Percentiles rank a stretch among this genome's conserved stretches.
These are phyloP conservation scores for Drosophila mayri DNA, from an alignment of 1,140 invertebrate species.

Conservation along the genomic window DNA sequence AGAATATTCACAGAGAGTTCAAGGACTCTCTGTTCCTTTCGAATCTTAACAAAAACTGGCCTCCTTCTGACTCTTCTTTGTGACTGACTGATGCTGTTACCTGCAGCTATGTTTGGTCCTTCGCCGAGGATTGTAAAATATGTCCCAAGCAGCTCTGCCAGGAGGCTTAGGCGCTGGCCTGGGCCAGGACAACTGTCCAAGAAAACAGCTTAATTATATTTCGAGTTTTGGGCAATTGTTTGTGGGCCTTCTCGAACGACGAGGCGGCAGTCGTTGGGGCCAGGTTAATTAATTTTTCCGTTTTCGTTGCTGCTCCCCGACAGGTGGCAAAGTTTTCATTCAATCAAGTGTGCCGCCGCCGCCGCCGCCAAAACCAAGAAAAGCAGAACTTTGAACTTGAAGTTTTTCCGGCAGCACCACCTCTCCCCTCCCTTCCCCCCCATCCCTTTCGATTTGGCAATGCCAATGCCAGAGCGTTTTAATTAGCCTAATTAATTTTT, in stretches of 20 bases:
- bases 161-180: too few species aligned
- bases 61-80: background rate
- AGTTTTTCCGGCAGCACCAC: constrained; percentile 24
- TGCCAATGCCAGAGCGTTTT: constrained; percentile 60
- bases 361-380: constrained; percentile 22
- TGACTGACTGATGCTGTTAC: background rate
- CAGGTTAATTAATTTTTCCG: constrained; percentile 75
- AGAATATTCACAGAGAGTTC: background rate
- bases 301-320: background rate
- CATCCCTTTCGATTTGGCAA: constrained; percentile 9
- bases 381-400: constrained; percentile 74
- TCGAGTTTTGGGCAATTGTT: constrained; percentile 71
- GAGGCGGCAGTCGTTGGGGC: constrained; percentile 35
- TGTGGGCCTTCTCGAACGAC: constrained; percentile 40
- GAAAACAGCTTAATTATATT: constrained; percentile 74
- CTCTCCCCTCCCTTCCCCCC: background rate
- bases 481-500: constrained; percentile 82
- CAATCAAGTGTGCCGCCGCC: constrained; percentile 65
- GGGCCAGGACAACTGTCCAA: constrained; percentile 21
- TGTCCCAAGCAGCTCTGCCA: background rate
- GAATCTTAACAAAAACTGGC: background rate
- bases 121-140: background rate
- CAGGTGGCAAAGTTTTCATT: constrained; percentile 77
- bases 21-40: background rate
- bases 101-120: background rate